phyloP scores from a whole-genome alignment of 2,113 vertebrate genomes.

The Xenopus laevis region DNA sequence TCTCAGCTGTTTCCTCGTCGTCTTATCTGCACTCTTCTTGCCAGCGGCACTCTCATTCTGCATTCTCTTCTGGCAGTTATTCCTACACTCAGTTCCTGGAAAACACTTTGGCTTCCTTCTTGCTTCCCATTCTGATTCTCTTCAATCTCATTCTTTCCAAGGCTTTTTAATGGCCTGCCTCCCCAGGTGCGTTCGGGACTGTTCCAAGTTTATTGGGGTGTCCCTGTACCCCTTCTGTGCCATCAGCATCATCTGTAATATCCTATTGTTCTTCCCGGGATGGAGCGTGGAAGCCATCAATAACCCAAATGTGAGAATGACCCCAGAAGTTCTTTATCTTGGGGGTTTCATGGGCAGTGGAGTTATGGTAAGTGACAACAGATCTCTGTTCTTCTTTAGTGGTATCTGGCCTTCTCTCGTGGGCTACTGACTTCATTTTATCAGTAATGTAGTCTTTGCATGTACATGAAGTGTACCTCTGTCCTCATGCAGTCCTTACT shows the following conservation, averaged over 20 bases:
- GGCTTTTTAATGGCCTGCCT: too few species aligned
- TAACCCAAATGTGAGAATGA: conserved; percentile 45
- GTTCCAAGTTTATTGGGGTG: conserved; percentile 62
- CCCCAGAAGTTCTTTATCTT: conserved; percentile 71
- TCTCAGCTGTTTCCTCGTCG: background rate
- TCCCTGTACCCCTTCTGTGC: conserved; percentile 63
- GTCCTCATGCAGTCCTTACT: too few species aligned
- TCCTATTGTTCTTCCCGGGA: conserved; percentile 70
- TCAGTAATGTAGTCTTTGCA: too few species aligned
- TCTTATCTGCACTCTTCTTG: background rate
- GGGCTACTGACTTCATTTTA: background rate
- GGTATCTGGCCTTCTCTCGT: background rate
- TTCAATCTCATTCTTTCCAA: background rate
- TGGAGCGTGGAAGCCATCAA: conserved; percentile 58
- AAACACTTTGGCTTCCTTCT: too few species aligned
- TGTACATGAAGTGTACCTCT: too few species aligned
- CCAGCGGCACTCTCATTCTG: background rate
- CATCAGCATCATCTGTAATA: conserved; percentile 69
- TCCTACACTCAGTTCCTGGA: too few species aligned
- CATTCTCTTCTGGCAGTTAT: too few species aligned
- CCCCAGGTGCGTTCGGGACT: conserved; percentile 70
- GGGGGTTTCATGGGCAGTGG: conserved; percentile 73
- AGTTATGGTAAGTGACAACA: conserved; percentile 61
- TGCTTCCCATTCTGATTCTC: too few species aligned
- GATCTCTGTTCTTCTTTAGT: too few species aligned